Base-by-base conservation (phyloP, 2,888 invertebrate species). In the Meganola albula region DNA sequence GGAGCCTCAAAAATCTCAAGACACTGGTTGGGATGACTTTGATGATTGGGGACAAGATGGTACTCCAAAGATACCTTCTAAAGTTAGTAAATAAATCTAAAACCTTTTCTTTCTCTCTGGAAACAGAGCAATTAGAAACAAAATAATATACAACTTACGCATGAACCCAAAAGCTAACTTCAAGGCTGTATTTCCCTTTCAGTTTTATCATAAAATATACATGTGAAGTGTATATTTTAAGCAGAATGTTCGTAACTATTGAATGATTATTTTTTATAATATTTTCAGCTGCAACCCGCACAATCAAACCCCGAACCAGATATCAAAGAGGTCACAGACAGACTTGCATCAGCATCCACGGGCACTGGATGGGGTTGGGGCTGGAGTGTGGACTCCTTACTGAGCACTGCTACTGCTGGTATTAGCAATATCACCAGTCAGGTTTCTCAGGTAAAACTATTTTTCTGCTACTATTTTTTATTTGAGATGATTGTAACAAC, bases 341-440 rank as follows among this genome's bases (percentile, higher is more conserved):
- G 56, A 8, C 31, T 76, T 1, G 68, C 73, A 2, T 47, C 61
- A 1, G 56, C 61, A 0, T 40, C 23, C 2, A 37, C 20, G 9
- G 52, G 44, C 12, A 59, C 58, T 7, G 77, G 87, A 3, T 94
- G 94, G 93, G 90, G 92, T 0, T 89, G 87, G 66, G 95, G 95
- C 0, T 94, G 93, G 46, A 87, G 88, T 13, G 85, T 91, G 1
- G 90, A 92, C 40, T 91, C 93, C 0, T 71, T 96, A 6, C 72
- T 96, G 13, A 91, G 90, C 37, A 90, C 92, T 4, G 96, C 96
- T 1, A 90, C 91, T 4, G 91, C 90, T 35, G 90, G 94, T 4
- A 90, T 95, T 7, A 89, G 91, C 6, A 91, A 90, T n/a, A 82
- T 96, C 30, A 94, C 94, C 2, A 91, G 78, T 44, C 93, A 94